A percentile compares a stretch with the other conserved stretches of the same genome.
Conservation (phyloP, 2,888 invertebrate species). For the Eupithecia vulgata region DNA sequence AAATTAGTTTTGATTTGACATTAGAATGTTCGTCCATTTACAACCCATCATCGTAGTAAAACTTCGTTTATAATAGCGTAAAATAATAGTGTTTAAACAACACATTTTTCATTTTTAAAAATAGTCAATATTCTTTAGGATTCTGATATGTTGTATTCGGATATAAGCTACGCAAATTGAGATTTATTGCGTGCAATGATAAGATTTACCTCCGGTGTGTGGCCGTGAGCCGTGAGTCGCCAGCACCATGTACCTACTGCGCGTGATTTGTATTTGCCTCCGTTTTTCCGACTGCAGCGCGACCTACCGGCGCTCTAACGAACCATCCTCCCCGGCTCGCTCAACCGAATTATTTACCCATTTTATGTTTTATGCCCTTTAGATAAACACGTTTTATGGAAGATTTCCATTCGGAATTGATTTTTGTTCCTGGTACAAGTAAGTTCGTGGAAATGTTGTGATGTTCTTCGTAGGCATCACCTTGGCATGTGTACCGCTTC, state of each 20-base stretch:
- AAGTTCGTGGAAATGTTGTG: background rate
- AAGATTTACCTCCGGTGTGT: background rate
- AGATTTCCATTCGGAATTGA: background rate
- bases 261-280: conserved; percentile 76
- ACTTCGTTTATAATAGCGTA: no score
- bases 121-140: no score
- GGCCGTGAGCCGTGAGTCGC: background rate
- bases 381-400: conserved; percentile 28
- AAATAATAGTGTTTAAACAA: no score
- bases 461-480: background rate
- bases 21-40: background rate
- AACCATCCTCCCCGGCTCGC: conserved; percentile 65
- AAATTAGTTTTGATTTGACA: no score
- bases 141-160: background rate
- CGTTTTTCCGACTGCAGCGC: conserved; percentile 73
- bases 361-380: conserved; percentile 58
- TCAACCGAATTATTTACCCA: conserved; percentile 71
- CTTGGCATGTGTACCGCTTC: background rate
- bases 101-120: no score
- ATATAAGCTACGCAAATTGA: background rate
- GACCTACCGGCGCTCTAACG: conserved; percentile 71
- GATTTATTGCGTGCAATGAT: background rate
- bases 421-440: background rate
- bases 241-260: background rate
- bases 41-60: no score